A percentile compares a stretch with the other conserved stretches of the same genome.
phyloP scores from a whole-genome alignment of 2,113 vertebrate species.

The Pluvialis apricaria region DNA sequence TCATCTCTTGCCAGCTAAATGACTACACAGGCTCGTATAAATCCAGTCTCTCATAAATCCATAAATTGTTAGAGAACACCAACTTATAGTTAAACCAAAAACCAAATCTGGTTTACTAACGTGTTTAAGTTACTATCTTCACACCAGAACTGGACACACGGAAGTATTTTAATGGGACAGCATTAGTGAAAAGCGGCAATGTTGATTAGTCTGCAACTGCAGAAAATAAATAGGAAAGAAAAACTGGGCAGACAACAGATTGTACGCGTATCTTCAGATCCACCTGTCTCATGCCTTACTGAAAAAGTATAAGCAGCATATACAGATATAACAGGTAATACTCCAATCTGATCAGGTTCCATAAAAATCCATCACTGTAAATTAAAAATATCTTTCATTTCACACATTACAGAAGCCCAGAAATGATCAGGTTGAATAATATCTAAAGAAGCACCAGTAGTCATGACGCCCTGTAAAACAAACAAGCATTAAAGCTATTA shows the following conservation, averaged over 20 bases:
- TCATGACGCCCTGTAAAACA: background rate
- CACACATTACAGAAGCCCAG: background rate
- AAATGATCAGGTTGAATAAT: background rate
- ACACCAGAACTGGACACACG: background rate
- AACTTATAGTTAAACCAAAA: background rate
- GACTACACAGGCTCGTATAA: background rate
- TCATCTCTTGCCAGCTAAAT: background rate
- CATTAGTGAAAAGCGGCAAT: background rate
- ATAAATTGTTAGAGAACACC: background rate
- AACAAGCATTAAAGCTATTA: conserved; percentile 8
- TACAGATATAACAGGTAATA: background rate
- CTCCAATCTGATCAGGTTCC: background rate
- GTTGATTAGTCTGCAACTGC: background rate
- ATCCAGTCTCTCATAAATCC: background rate
- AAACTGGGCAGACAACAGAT: background rate
- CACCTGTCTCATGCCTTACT: background rate
- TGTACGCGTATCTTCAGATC: background rate
- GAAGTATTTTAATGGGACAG: background rate
- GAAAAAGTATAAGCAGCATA: background rate
- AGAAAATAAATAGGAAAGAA: background rate
- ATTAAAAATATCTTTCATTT: background rate
- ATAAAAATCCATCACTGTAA: background rate
- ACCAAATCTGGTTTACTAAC: background rate
- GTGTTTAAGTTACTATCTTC: background rate
- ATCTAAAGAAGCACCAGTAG: background rate